Evolutionary conservation across 2,888 invertebrate genomes (phyloP).

Genomic region (Drosophila aldrichi): DNA sequence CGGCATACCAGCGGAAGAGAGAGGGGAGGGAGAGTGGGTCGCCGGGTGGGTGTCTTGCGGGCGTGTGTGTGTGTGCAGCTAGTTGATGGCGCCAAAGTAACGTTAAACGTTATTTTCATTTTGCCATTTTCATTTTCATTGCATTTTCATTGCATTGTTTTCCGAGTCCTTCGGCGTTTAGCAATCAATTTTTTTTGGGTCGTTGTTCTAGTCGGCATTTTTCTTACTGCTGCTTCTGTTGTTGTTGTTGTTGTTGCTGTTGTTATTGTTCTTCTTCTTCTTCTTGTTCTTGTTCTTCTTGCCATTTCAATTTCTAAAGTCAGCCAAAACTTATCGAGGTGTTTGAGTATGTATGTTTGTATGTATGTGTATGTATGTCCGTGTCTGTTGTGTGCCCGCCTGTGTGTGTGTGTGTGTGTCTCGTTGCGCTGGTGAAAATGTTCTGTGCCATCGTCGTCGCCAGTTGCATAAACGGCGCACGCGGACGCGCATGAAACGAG

Average conservation of each 20-base stretch:
- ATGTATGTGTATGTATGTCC: constrained; percentile 19
- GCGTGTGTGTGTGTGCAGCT: constrained; percentile 13
- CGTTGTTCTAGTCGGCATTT: constrained; percentile 24
- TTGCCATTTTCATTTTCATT: constrained; percentile 66
- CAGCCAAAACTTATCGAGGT: constrained; percentile 54
- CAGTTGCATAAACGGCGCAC: constrained; percentile 78
- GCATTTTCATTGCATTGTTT: constrained; percentile 70
- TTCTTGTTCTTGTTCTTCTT: constrained; percentile 27
- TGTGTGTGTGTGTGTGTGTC: constrained; percentile 51
- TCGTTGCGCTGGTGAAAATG: constrained; percentile 65
- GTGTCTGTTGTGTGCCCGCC: constrained; percentile 12
- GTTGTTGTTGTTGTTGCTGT: constrained; percentile 19
- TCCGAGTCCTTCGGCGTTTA: constrained; percentile 63
- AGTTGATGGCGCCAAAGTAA: constrained; percentile 68
- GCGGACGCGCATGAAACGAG: constrained; percentile 68
- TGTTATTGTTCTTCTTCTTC: constrained; percentile 15
- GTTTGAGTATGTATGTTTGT: constrained; percentile 32
- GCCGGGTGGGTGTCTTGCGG: background rate
- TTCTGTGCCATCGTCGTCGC: constrained; percentile 61
- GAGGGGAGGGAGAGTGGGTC: background rate
- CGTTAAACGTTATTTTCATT: constrained; percentile 75
- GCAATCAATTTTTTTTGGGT: constrained; percentile 58
- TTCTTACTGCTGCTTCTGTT: constrained; percentile 17
- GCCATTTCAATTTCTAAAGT: constrained; percentile 60
- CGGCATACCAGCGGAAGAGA: background rate